These are phyloP conservation scores for Sarcophaga variegata DNA, from an alignment of 2,888 invertebrate species.

Conservation along the genomic window DNA sequence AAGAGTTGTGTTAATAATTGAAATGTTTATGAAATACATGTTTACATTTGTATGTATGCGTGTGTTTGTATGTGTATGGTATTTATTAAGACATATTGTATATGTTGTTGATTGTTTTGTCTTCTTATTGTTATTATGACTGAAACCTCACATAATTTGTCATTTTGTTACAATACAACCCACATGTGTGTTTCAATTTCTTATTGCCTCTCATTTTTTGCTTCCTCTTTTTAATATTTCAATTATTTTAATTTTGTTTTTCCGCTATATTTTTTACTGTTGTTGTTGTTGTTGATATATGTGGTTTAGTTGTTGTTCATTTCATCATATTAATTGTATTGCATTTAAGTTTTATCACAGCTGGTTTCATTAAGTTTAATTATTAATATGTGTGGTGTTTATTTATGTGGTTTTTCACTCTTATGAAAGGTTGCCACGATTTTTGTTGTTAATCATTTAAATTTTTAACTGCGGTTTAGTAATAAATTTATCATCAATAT, in stretches of 20 bases:
- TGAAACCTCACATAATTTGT: constrained; percentile 33
- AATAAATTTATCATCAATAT: not conserved
- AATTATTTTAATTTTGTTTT: no score
- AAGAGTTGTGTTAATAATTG: no score
- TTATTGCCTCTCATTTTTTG: not conserved
- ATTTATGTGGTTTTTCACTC: no score
- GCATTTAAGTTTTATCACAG: not conserved
- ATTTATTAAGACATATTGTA: no score
- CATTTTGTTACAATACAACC: not conserved
- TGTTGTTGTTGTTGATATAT: not conserved
- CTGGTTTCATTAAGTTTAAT: not conserved
- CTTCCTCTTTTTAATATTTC: no score
- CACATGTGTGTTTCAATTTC: constrained; percentile 7
- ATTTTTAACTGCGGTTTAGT: not conserved
- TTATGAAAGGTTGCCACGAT: not conserved
- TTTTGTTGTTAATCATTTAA: no score
- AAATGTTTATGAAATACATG: no score
- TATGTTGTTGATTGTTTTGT: not conserved
- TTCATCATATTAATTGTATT: not conserved
- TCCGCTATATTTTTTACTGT: no score
- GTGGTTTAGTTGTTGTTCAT: constrained; percentile 20
- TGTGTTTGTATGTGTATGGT: not conserved
- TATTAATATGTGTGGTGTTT: not conserved
- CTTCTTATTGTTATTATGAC: no score
- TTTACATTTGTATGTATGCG: not conserved